phyloP scores from a whole-genome alignment of 1,140 invertebrate species.

The Diplogasteroides magnus region DNA sequence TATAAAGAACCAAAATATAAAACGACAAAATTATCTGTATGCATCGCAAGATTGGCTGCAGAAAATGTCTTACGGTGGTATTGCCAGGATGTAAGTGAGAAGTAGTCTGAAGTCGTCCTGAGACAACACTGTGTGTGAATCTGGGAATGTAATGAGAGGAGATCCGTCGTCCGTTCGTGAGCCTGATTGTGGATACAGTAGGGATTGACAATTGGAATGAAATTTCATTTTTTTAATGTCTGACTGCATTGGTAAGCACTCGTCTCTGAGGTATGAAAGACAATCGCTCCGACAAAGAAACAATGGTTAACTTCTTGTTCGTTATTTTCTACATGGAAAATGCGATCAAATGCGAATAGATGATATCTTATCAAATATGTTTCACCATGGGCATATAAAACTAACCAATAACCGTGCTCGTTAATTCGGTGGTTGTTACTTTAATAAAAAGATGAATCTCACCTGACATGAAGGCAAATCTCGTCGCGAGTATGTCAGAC shows the following conservation, averaged over 20 bases:
- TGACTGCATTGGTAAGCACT: neutral
- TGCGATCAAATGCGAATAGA: too few species aligned
- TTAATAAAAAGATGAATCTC: constrained; percentile 22
- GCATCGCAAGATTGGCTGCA: too few species aligned
- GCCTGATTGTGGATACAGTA: constrained; percentile 60
- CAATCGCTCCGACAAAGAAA: too few species aligned
- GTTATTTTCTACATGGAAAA: too few species aligned
- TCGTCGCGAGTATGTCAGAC: constrained; percentile 74
- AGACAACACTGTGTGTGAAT: constrained; percentile 70
- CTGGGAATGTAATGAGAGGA: constrained; percentile 86
- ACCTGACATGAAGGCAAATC: constrained; percentile 82
- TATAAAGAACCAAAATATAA: too few species aligned
- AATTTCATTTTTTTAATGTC: neutral
- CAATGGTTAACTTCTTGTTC: too few species aligned
- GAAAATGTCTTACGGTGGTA: constrained; percentile 72
- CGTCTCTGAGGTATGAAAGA: neutral
- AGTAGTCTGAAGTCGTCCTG: constrained; percentile 83
- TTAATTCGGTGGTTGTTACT: too few species aligned
- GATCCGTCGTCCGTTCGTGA: constrained; percentile 82
- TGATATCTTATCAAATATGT: too few species aligned
- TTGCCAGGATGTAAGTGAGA: constrained; percentile 84
- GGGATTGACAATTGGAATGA: neutral
- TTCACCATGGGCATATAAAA: too few species aligned
- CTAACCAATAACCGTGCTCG: too few species aligned
- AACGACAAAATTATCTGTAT: too few species aligned